Evolutionary conservation across 1,140 invertebrate species (phyloP), one percentile per base, ranked within the genome.

Genomic region (Melipona quadrifasciata): DNA sequence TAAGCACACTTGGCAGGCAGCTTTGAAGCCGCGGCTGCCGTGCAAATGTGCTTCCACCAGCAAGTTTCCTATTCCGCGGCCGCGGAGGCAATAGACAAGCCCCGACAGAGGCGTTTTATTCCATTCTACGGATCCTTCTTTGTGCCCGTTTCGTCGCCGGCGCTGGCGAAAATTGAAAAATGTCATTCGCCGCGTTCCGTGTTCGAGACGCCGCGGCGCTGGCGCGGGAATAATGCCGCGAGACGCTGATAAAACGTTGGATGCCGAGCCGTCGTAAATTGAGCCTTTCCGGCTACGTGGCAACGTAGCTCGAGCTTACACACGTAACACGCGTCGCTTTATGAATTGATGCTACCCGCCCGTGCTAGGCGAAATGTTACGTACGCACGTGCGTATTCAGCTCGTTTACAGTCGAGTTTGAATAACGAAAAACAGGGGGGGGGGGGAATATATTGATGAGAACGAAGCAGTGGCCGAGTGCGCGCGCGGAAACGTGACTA

Each of bases 91-190:
- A 64, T 58, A n/a, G 67, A 71, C 65, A 79, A 61, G 65, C 55
- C 39, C 39, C 68, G 39, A 12, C 39, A 58, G 31, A 79, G 39
- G 47, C 61, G 39, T 72, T 70, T 79, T 77, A 79, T 79, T 70
- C 64, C 47, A n/a, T 70, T 57, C 17, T 19, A 14, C 10, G 27
- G 14, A 31, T 24, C 27, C 53, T 21, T 27, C 47, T 79, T 79
- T 79, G 76, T 65, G 58, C 68, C 39, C 39, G 53, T 76, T 51
- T 21, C 61, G 6, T 34, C 39, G 31, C 31, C 31, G 47, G 47
- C 16, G 8, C 51, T 16, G 51, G 61, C 24, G 80, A 70, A 83
- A 83, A 83, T 83, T 83, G 74, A 77, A 83, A 83, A 83, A 68
- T 68, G 53, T 70, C 81, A 53, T 78, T 83, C 39, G 51, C 61